Base-by-base conservation (phyloP, 2,797 vertebrate species). In the Trematomus bernacchii region DNA sequence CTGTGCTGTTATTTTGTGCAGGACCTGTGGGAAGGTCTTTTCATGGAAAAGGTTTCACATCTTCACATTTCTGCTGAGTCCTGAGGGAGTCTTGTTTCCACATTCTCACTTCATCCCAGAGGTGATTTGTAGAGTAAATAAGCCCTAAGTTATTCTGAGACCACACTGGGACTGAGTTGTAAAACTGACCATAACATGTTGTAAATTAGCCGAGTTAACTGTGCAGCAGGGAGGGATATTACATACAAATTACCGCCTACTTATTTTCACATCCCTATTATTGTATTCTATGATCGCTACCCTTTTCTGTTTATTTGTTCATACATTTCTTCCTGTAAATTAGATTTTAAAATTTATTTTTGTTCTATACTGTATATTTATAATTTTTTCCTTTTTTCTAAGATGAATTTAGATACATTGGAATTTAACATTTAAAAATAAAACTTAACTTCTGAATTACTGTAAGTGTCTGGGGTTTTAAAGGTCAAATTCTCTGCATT, bases 81-180 rank as follows among this genome's bases (percentile, higher is more conserved):
- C 62, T 40, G 10, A 4, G 73, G 69, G 78, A 79, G 14, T 42
- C 54, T 43, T 16, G 15, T 84, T 79, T 78, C 48, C 72, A 51
- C n/a, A 2, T 76, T 63, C 71, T 71, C 77, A 67, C 52, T 23
- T 83, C 4, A 74, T 80, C 69, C 83, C 62, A 50, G 37, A 10
- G 51, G 79, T 81, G 79, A 77, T 85, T 71, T 77, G 58, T 60
- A 52, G 44, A 76, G 62, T 71, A 79, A 84, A 85, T 85, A 82
- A 69, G 13, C 55, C 27, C 14, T 18, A 55, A 46, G 54, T 76
- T 76, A 63, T 75, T 64, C n/a, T 73, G 44, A 77, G 61, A 69
- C 57, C 74, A 65, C 51, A 55, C n/a, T 46, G 76, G 51, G 44
- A 18, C 21, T 7, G 14, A 65, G 53, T 57, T 68, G 48, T 79